Conservation (phyloP, 2,113 vertebrate genomes). For the Thermophis baileyi region DNA sequence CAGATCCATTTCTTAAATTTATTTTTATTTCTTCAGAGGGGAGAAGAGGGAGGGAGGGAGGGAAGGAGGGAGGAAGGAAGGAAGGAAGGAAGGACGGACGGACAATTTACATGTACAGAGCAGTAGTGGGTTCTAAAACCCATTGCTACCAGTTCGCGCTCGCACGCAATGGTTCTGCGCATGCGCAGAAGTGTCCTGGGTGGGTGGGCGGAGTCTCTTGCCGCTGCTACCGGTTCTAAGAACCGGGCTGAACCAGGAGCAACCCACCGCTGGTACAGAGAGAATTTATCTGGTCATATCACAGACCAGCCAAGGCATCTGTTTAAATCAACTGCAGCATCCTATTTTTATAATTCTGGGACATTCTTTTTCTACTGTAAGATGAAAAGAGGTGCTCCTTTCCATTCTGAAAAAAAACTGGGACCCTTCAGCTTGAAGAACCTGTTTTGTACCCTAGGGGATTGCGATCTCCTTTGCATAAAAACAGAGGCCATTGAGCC, state of each 20-base stretch:
- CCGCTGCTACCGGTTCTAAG: too few species aligned
- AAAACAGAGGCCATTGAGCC: neutral
- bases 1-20: neutral
- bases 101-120: neutral
- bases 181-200: too few species aligned
- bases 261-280: too few species aligned
- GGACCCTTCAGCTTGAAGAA: constrained; percentile 28
- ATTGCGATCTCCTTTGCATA: neutral
- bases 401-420: neutral
- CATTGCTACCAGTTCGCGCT: too few species aligned
- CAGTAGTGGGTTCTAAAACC: too few species aligned
- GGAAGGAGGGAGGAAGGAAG: too few species aligned
- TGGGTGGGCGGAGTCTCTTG: too few species aligned
- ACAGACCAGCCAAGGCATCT: constrained; percentile 33
- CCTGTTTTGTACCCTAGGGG: constrained; percentile 15
- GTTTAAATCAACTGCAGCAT: constrained; percentile 1
- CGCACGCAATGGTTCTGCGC: too few species aligned
- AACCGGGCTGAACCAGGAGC: too few species aligned
- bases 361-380: constrained; percentile 12
- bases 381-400: constrained; percentile 31
- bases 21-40: neutral
- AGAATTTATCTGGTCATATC: constrained; percentile 21
- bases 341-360: fast-evolving
- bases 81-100: neutral
- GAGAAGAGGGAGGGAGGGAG: neutral